phyloP scores from a whole-genome alignment of 1,140 invertebrate species.

The Subanguina moxae region DNA sequence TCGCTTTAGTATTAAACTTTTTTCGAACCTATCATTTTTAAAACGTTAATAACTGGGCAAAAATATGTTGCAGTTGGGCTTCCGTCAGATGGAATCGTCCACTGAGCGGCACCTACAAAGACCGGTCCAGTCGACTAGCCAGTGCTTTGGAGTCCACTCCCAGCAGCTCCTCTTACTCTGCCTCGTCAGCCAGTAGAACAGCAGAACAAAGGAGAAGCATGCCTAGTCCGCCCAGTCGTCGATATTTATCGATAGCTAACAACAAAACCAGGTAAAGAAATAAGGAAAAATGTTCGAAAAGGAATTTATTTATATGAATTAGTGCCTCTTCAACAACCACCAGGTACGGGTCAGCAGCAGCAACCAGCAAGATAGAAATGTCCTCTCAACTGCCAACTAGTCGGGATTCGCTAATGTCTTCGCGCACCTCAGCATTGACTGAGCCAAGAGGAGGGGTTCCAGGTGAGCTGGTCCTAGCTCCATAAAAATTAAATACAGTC shows the following conservation, averaged over 20 bases:
- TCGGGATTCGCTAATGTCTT: background rate
- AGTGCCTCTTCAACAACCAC: background rate
- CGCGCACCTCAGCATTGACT: background rate
- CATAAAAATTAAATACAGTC: background rate
- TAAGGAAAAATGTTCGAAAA: background rate
- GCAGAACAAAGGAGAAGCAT: background rate
- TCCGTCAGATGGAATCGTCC: slow-evolving; percentile 22
- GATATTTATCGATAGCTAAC: background rate
- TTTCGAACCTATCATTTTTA: too few relatives aligned
- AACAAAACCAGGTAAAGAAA: background rate
- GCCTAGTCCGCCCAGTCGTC: background rate
- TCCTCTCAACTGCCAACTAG: background rate
- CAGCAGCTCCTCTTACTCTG: slow-evolving; percentile 5
- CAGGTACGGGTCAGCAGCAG: background rate
- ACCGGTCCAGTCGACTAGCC: slow-evolving; percentile 13
- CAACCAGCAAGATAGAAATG: background rate
- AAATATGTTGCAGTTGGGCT: slow-evolving; percentile 14
- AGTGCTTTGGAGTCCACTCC: slow-evolving; percentile 22
- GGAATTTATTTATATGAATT: background rate
- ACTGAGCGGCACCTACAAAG: background rate
- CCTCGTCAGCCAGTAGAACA: background rate
- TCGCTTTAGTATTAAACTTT: too few relatives aligned
- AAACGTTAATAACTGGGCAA: too few relatives aligned
- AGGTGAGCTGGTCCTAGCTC: background rate
- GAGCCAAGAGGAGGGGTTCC: background rate